phyloP scores from a whole-genome alignment of 2,113 vertebrate genomes.

The Cheilinus undulatus region DNA sequence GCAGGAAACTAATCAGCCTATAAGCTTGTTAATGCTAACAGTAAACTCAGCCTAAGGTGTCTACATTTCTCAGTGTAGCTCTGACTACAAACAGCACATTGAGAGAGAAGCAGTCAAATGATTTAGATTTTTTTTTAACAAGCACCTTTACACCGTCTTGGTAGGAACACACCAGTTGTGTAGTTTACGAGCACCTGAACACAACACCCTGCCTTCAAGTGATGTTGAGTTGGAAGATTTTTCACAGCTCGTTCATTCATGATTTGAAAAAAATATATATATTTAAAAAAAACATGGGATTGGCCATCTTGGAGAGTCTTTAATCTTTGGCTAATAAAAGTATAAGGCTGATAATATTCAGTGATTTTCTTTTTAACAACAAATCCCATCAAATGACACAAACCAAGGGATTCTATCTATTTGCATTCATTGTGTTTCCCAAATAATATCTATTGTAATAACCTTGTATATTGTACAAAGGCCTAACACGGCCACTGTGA shows the following conservation, averaged over 20 bases:
- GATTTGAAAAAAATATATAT: slow-evolving; percentile 11
- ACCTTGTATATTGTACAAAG: no score
- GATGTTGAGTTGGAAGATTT: slow-evolving; percentile 34
- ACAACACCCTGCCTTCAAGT: slow-evolving; percentile 63
- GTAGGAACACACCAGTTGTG: slow-evolving; percentile 56
- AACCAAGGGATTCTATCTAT: not conserved
- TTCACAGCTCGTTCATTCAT: not conserved
- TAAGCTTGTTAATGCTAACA: slow-evolving; percentile 22
- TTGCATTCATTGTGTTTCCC: no score
- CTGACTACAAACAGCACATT: slow-evolving; percentile 51
- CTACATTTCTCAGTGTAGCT: slow-evolving; percentile 36
- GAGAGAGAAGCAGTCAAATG: slow-evolving; percentile 42
- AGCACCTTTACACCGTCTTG: slow-evolving; percentile 64
- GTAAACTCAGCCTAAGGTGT: slow-evolving; percentile 23
- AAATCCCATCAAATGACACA: not conserved
- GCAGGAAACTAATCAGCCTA: slow-evolving; percentile 18
- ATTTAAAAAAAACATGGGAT: slow-evolving; percentile 2
- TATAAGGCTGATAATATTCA: slow-evolving; percentile 8
- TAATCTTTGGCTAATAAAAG: slow-evolving; percentile 33
- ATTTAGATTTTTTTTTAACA: slow-evolving; percentile 33
- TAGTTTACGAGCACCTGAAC: slow-evolving; percentile 70
- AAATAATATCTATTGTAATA: not conserved
- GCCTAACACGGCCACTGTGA: no score
- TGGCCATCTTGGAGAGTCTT: not conserved
- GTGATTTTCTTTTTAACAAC: not conserved